A percentile compares a stretch with the other conserved stretches of the same genome.
These are phyloP conservation scores for Clostera curtula DNA, from an alignment of 2,888 invertebrate genomes.

Conservation along the genomic window DNA sequence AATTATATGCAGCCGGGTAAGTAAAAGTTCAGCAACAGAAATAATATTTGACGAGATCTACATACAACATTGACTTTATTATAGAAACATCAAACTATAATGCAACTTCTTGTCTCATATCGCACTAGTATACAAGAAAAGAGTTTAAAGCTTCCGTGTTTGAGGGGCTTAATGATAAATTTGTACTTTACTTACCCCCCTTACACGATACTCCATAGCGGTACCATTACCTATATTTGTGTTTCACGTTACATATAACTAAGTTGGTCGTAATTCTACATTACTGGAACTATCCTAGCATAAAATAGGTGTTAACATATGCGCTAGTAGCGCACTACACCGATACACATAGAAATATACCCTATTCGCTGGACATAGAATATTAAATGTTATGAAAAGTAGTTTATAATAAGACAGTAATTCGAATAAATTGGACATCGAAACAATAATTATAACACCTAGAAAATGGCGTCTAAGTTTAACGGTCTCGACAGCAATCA, in stretches of 20 bases:
- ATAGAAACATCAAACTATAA: constrained; percentile 39
- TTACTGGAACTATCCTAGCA: constrained; percentile 59
- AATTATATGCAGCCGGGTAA: too few relatives aligned
- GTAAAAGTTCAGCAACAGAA: constrained; percentile 19
- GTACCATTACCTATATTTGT: constrained; percentile 49
- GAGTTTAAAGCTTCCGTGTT: constrained; percentile 50
- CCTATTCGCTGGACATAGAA: constrained; percentile 47
- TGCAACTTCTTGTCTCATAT: constrained; percentile 51
- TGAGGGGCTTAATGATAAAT: constrained; percentile 57
- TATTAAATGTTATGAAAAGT: constrained; percentile 32
- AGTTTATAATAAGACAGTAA: constrained; percentile 50
- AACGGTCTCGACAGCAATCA: constrained; percentile 21
- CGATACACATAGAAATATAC: constrained; percentile 27
- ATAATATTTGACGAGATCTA: constrained; percentile 29
- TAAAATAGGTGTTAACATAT: constrained; percentile 44
- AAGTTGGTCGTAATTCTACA: constrained; percentile 67
- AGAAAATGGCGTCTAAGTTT: constrained; percentile 23
- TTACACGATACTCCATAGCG: constrained; percentile 37
- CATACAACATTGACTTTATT: constrained; percentile 57
- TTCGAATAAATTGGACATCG: constrained; percentile 57
- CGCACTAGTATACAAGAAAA: constrained; percentile 51
- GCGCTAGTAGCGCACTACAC: constrained; percentile 30
- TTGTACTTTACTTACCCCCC: constrained; percentile 65
- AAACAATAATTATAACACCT: constrained; percentile 34
- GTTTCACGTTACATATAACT: constrained; percentile 49